Base-by-base conservation (phyloP, 1,140 invertebrate genomes). In the Lasaia peninsularis region DNA sequence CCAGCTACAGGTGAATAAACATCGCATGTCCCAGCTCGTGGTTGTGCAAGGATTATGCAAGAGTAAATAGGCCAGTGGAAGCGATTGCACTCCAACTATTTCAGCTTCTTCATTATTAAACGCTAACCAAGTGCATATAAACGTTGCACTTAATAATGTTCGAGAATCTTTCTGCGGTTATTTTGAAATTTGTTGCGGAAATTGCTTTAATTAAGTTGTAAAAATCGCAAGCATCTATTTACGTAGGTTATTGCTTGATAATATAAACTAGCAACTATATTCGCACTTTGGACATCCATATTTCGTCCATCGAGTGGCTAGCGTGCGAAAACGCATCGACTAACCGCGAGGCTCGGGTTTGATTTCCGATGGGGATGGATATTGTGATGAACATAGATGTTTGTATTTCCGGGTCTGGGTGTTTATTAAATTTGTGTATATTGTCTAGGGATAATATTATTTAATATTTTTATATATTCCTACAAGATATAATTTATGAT, bases 11-110 rank as follows among this genome's bases (percentile, higher is more conserved):
- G 37, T 34, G 50, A 52, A 12, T 34, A 16, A 52, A 9, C 57
- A 52, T 59, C 37, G 57, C 57, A 59, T 59, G 57, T 52, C 18
- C 50, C 31, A 64, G 63, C 62, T 67, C 35, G 14, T 37, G 16
- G 32, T 31, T 32, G 20, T 56, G 53, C 35, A 52, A 52, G 51
- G 28, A 10, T 52, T 52, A 34, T 16, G 7, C 31, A 31, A 52
- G 31, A 18, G 16, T 34, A 52, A 16, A 52, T 34, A 35, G 31
- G 51, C 31, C 51, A 52, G 20, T 52, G 32, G 31, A 32, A 52
- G n/a, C 40, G 10, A 48, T 48, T 48, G 40, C 40, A 48, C 34
- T 37, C 9, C 40, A 16, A 48, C 40, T 20, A 48, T 48, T 48
- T 48, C 40, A 48, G 40, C 18, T 48, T 44, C 35, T 40, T 40